These are phyloP conservation scores for Heterodera filipjevi DNA, from an alignment of 2,888 invertebrate species.

Conservation along the genomic window DNA sequence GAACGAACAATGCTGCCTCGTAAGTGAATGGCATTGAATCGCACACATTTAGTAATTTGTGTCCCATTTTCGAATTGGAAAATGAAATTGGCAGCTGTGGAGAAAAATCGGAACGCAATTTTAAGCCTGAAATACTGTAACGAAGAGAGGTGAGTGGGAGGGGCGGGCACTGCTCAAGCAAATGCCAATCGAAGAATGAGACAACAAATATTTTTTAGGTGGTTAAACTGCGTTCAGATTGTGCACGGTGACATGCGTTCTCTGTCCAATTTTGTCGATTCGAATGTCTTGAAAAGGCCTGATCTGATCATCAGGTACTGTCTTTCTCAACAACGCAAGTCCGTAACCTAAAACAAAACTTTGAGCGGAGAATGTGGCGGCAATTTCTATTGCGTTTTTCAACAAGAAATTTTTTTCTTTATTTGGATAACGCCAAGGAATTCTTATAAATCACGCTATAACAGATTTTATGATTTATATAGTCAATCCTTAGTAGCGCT, in stretches of 20 bases:
- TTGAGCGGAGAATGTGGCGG: too few relatives aligned
- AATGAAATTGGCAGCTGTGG: conserved; percentile 76
- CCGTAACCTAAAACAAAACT: too few relatives aligned
- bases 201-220: conserved; percentile 38
- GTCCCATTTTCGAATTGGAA: conserved; percentile 32
- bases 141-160: conserved; percentile 37
- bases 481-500: too few relatives aligned
- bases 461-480: too few relatives aligned
- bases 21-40: neutral
- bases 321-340: too few relatives aligned
- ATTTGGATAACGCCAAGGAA: too few relatives aligned
- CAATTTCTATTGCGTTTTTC: too few relatives aligned
- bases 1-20: neutral
- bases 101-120: conserved; percentile 96
- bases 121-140: conserved; percentile 62
- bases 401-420: too few relatives aligned
- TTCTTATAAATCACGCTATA: too few relatives aligned
- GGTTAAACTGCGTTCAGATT: conserved; percentile 65
- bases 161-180: too few relatives aligned
- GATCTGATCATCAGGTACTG: conserved; percentile 73
- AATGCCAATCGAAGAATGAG: too few relatives aligned
- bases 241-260: conserved; percentile 68
- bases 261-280: conserved; percentile 67
- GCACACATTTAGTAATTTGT: neutral
- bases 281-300: conserved; percentile 73